These are phyloP conservation scores for Thaleichthys pacificus DNA, from an alignment of 2,797 vertebrate genomes.

Conservation along the genomic window DNA sequence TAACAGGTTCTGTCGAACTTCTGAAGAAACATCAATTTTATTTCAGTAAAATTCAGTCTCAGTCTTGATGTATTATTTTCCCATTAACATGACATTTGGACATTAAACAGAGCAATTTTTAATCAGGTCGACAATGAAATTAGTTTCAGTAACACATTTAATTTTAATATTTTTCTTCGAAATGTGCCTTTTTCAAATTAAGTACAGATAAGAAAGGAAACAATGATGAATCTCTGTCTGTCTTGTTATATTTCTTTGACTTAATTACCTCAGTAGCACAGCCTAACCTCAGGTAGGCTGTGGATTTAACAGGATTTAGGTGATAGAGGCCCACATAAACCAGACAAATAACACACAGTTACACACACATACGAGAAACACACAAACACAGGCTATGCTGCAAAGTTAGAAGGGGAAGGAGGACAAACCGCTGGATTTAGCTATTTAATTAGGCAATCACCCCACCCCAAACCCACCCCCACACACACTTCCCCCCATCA, in stretches of 20 bases:
- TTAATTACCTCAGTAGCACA: slow-evolving; percentile 14
- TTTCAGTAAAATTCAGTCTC: too few species aligned
- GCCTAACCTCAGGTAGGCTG: slow-evolving; percentile 8
- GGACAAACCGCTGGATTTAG: slow-evolving; percentile 9
- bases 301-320: slow-evolving; percentile 5
- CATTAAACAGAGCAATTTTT: too few species aligned
- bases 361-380: too few species aligned
- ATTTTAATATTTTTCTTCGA: slow-evolving; percentile 1
- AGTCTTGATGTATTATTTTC: too few species aligned
- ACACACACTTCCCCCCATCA: too few species aligned
- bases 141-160: not conserved
- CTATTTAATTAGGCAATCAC: slow-evolving; percentile 33
- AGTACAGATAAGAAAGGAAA: not conserved
- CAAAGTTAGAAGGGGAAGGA: slow-evolving; percentile 10
- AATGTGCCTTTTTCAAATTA: slow-evolving; percentile 3
- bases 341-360: slow-evolving; percentile 2
- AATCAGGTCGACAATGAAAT: too few species aligned
- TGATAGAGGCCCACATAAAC: slow-evolving; percentile 3
- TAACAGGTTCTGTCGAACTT: too few species aligned
- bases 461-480: not conserved
- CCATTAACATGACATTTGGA: too few species aligned
- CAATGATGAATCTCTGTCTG: not conserved
- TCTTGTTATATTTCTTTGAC: not conserved
- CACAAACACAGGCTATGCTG: slow-evolving; percentile 9
- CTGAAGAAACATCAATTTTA: too few species aligned